Evolutionary conservation across 2,797 vertebrate genomes (phyloP).

Genomic region (Anolis apletophallus): DNA sequence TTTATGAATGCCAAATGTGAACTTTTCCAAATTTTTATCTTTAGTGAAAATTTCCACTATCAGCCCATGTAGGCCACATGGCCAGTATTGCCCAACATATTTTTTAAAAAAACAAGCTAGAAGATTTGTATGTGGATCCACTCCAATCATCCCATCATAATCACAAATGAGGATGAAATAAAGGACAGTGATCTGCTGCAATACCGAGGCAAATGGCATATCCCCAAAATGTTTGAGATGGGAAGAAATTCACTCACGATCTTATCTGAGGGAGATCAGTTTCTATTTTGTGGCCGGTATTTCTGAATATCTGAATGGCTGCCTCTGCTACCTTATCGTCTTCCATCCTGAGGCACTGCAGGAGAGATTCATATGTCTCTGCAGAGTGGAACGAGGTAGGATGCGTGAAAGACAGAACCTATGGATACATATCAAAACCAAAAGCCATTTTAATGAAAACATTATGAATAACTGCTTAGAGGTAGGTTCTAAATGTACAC

Average conservation of each 20-base stretch:
- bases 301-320: constrained; percentile 98
- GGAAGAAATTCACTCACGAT: constrained; percentile 86
- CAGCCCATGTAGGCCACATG: not conserved
- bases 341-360: constrained; percentile 99
- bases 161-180: constrained; percentile 19
- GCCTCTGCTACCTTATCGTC: constrained; percentile 99
- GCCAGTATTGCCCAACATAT: no score
- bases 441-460: constrained; percentile 19
- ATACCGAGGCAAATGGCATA: not conserved
- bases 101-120: not conserved
- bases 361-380: constrained; percentile 97
- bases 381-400: constrained; percentile 98
- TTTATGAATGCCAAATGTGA: not conserved
- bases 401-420: constrained; percentile 99
- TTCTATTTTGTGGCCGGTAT: constrained; percentile 99
- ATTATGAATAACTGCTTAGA: constrained; percentile 6
- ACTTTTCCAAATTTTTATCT: not conserved
- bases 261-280: constrained; percentile 95
- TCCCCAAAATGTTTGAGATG: not conserved
- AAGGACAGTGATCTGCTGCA: not conserved
- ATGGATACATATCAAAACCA: constrained; percentile 43
- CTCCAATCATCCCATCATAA: not conserved
- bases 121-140: not conserved
- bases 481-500: constrained; percentile 11
- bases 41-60: not conserved